A percentile compares a stretch with the other conserved stretches of the same genome.
Evolutionary conservation across 2,888 invertebrate genomes (phyloP).

Genomic region (Pristionchus maxplancki): DNA sequence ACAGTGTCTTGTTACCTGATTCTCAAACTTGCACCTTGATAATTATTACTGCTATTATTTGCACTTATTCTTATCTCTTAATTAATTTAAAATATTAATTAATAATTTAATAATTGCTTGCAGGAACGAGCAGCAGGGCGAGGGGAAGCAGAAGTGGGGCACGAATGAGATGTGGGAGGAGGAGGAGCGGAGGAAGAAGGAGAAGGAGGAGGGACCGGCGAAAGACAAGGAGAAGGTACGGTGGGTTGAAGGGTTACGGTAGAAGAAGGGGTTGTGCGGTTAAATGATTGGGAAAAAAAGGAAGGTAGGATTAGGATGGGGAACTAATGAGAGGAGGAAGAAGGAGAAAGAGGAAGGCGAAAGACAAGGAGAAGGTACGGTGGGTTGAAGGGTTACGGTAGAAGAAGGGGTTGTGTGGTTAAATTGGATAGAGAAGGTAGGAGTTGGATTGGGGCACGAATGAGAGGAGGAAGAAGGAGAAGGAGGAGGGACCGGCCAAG

Average conservation of each 20-base stretch:
- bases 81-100: neutral
- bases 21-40: no score
- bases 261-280: neutral
- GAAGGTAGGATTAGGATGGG: neutral
- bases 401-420: no score
- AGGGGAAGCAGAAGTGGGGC: slow-evolving; percentile 32
- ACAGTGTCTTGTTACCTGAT: no score
- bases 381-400: neutral
- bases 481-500: slow-evolving; percentile 50
- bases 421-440: neutral
- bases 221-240: slow-evolving; percentile 56
- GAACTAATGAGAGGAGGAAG: neutral
- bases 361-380: slow-evolving; percentile 56
- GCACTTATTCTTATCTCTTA: neutral
- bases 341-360: slow-evolving; percentile 50
- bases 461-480: slow-evolving; percentile 21
- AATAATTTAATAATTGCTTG: neutral
- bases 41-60: no score
- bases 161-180: slow-evolving; percentile 47
- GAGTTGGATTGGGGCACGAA: neutral
- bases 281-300: neutral
- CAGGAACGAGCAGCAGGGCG: slow-evolving; percentile 2
- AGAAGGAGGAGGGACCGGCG: slow-evolving; percentile 51
- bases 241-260: neutral
- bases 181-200: slow-evolving; percentile 33